Evolutionary conservation across 2,888 invertebrate genomes (phyloP), one percentile per base, ranked within the genome.

Genomic region (Drosophila histrio): DNA sequence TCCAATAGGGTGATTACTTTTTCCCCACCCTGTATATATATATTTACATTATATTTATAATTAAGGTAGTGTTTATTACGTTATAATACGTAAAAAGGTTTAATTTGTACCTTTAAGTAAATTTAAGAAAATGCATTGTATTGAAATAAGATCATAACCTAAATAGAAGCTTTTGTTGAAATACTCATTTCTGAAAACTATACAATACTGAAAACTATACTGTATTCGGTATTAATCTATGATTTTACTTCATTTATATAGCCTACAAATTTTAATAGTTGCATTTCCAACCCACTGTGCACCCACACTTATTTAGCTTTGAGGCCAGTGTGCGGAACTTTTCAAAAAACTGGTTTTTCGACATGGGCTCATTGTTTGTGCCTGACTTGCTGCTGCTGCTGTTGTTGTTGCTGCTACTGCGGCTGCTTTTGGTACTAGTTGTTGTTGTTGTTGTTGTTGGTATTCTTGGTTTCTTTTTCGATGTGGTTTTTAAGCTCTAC

Each of bases 401-500:
- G 57, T 49, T 38, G 58, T 15, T 54, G 47, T 13, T 28, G 57
- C 36, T 47, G 54, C 28, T 57, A 38, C 43, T 50, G 65, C 32
- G 54, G 75, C 53, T 66, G 41, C 58, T 78, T 60, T 66, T 58
- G 60, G 58, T 62, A 61, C 54, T 41, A 43, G 49, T 62, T 39
- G 64, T 47, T 38, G 58, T 58, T 24, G 41, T 34, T 57, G 57
- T 61, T 72, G 59, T 61, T 77, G 69, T 26, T 85, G 78, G 46
- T 86, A 68, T 83, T 88, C 87, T 80, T 77, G 78, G 88, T 85
- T 72, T 83, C 79, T 82, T 87, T 73, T 87, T 75, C 72, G 59
- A 47, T 64, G 82, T 85, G 82, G 75, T 71, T 76, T 86, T 89
- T 71, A 71, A 87, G 89, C 83, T 84, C 86, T 85, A 77, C 89